Percentiles rank a stretch among this genome's conserved stretches.
Conservation (phyloP, 2,888 invertebrate species). For the Euplexia lucipara region DNA sequence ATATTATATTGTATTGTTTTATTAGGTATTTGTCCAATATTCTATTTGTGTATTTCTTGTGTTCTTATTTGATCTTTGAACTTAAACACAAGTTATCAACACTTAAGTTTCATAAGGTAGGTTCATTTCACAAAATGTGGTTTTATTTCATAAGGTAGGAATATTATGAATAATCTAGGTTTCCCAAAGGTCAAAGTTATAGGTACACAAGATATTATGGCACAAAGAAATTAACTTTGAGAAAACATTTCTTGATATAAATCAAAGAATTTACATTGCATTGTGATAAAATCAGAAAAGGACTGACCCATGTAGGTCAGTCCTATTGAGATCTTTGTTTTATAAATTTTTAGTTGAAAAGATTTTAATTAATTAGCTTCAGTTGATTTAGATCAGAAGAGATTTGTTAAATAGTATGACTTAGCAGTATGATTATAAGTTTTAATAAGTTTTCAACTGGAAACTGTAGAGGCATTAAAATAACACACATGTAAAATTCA, state of each 20-base stretch:
- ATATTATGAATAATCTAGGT: constrained; percentile 1
- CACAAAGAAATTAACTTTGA: background rate
- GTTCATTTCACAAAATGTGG: background rate
- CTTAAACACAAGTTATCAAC: background rate
- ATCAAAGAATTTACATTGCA: background rate
- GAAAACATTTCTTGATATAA: background rate
- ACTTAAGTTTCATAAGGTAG: background rate
- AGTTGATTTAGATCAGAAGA: too few relatives aligned
- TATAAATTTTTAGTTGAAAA: too few relatives aligned
- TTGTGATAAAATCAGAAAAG: too few relatives aligned
- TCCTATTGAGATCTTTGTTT: too few relatives aligned
- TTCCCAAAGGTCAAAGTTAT: background rate
- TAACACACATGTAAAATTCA: too few relatives aligned
- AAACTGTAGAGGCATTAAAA: too few relatives aligned
- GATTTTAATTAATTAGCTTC: too few relatives aligned
- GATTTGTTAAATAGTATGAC: too few relatives aligned
- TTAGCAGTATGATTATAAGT: too few relatives aligned
- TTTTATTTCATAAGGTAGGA: constrained; percentile 9
- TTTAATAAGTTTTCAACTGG: too few relatives aligned
- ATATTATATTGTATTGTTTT: too few relatives aligned
- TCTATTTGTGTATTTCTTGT: background rate
- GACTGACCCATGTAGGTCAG: too few relatives aligned
- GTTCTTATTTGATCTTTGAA: constrained; percentile 1
- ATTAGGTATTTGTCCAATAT: background rate
- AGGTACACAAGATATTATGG: constrained; percentile 4